Conservation (phyloP, 1,140 invertebrate genomes). For the Leptinotarsa lineolata region DNA sequence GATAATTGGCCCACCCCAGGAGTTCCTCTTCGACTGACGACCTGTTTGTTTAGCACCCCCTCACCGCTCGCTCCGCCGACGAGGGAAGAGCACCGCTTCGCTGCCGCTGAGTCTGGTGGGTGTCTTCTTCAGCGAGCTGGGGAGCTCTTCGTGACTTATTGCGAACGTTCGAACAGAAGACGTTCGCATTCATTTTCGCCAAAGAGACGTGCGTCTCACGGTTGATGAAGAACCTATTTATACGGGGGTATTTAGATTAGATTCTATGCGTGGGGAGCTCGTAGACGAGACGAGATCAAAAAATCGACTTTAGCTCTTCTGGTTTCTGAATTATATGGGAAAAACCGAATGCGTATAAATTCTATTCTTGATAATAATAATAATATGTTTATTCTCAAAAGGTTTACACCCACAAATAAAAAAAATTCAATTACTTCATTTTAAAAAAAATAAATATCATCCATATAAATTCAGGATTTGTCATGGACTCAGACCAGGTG, state of each 20-base stretch:
- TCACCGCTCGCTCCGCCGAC: constrained; percentile 17
- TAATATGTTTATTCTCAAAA: too few relatives aligned
- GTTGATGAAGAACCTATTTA: neutral
- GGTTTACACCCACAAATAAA: too few relatives aligned
- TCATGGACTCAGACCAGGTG: too few relatives aligned
- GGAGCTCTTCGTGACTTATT: constrained; percentile 30
- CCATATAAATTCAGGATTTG: too few relatives aligned
- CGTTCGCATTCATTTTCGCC: constrained; percentile 37
- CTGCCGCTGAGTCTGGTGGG: neutral
- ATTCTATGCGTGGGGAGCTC: too few relatives aligned
- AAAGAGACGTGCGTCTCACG: neutral
- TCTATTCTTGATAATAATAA: too few relatives aligned
- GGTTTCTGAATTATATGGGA: too few relatives aligned
- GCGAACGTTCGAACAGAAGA: constrained; percentile 26
- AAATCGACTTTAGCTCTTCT: too few relatives aligned
- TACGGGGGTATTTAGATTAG: neutral
- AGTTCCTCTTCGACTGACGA: constrained; percentile 45
- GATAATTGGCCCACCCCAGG: constrained; percentile 58
- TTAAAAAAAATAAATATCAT: too few relatives aligned
- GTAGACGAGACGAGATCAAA: too few relatives aligned
- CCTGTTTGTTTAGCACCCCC: constrained; percentile 53
- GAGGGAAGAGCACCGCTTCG: neutral
- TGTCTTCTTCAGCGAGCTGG: constrained; percentile 11
- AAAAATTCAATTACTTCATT: too few relatives aligned
- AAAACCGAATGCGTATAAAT: too few relatives aligned